Percentiles rank a stretch among this genome's conserved stretches.
Conservation (phyloP, 2,113 vertebrate species). For the Noturus placidus region DNA sequence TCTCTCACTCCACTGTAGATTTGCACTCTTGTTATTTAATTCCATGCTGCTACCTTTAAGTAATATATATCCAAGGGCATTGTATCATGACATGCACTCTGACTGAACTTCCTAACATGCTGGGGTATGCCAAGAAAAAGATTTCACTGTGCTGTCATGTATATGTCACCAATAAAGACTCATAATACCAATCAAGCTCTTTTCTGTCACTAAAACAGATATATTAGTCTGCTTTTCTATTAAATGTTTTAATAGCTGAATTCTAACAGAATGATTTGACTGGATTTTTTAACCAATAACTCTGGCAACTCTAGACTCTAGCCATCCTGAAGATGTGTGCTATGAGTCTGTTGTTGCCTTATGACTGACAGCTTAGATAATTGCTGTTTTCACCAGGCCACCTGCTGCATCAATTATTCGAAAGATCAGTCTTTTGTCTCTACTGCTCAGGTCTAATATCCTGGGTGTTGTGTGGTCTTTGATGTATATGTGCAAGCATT, state of each 20-base stretch:
- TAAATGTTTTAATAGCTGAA: background rate
- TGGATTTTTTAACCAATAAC: background rate
- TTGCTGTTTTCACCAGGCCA: slow-evolving; percentile 4
- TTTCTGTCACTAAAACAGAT: background rate
- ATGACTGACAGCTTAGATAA: slow-evolving; percentile 33
- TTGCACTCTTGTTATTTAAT: background rate
- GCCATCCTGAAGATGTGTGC: background rate
- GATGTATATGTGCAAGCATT: background rate
- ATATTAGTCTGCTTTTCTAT: background rate
- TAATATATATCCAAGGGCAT: too few species aligned
- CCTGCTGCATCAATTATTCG: slow-evolving; percentile 29
- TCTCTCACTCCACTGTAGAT: background rate
- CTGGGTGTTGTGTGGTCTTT: background rate
- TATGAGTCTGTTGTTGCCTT: background rate
- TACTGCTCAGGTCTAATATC: slow-evolving; percentile 8
- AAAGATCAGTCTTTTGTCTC: slow-evolving; percentile 14
- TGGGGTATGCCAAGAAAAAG: too few species aligned
- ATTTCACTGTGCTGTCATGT: too few species aligned
- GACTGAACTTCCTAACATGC: too few species aligned
- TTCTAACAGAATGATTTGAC: background rate
- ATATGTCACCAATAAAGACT: too few species aligned
- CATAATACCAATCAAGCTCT: background rate
- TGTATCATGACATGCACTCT: too few species aligned
- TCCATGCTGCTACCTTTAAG: background rate
- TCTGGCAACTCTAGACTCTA: background rate